Evolutionary conservation across 2,888 invertebrate genomes (phyloP), one percentile per base, ranked within the genome.

Genomic region (Limenitis camilla): DNA sequence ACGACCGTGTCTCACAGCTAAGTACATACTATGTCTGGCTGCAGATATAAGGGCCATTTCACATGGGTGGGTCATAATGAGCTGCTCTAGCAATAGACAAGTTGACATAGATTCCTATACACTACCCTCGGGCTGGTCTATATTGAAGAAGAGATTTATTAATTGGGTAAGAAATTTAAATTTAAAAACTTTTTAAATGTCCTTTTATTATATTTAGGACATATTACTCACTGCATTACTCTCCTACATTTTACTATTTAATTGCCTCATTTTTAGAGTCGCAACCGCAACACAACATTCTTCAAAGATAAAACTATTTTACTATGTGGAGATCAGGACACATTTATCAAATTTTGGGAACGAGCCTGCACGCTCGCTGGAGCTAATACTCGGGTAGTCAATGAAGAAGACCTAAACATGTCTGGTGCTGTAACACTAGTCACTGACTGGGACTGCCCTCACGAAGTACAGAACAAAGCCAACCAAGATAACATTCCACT

Each of bases 1-100:
- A 6, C 88, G 91, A 10, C 92, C 92, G 38, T 93, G 93, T 63
- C 84, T 91, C 49, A 94, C 94, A 0, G 91, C 92, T 7, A 94
- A 94, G 69, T 93, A 92, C 74, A 87, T 95, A 61, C 90, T 91
- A 60, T 93, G 92, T 60, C 71, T 95, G 38, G 92, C 93, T 0
- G 89, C 90, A 1, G 91, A 91, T 53, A 88, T 94, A 0, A 68
- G 82, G 27, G 89, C 91, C 5, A 78, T 93, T 5, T 90, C 90
- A 40, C 92, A 94, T 74, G 88, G 87, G 52, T 95, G 94, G 94
- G 89, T 95, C 48, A 89, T 91, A 31, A 78, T 89, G 61, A 91
- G 91, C 64, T 91, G 92, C 64, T 71, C 72, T 10, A 76, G 80
- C 35, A 73, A 72, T 55, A 8, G 53, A 0, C 59, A 76, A 3